Evolutionary conservation across 2,113 vertebrate species (phyloP), one percentile per base, ranked within the genome.

Genomic region (Plestiodon gilberti): DNA sequence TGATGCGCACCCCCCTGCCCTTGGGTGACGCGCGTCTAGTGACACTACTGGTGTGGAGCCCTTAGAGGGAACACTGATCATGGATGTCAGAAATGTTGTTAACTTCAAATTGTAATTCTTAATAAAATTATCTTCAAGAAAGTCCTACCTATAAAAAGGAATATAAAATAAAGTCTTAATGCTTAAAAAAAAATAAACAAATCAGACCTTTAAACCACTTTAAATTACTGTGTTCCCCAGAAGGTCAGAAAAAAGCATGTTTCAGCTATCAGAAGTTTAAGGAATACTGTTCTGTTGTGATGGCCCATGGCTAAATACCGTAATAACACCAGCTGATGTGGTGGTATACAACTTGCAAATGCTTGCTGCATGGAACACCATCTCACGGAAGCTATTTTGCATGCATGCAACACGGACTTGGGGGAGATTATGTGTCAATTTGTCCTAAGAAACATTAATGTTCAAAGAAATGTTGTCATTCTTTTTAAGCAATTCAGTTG

Each of bases 401-500:
- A 43, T 30, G 28, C 15, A 65, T 3, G 2, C 64, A 65, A 1
- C 28, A 65, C 11, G 64, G 7, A 48, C 9, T 43, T 80, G 59
- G 40, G 40, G 61, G 14, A 65, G 62, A 81, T 81, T 62, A 22
- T 20, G 22, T 38, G 33, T 25, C 57, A 61, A 35, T 81, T 17
- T 13, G 30, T 17, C 28, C 79, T n/a, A 5, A 65, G 55, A 81
- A 23, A 52, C 43, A n/a, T 33, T 28, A 52, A 4, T 74, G 71
- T 33, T 81, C 62, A 81, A 48, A 65, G 38, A 67, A 81, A 65
- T 48, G 13, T 48, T 18, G 30, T 81, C 40, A 43, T 28, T 13
- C 38, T 80, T 43, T 23, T 79, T 40, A 77, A 59, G 90, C 14
- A 85, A 81, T 81, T 84, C 83, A 28, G 0, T 64, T 69, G 69